phyloP scores from a whole-genome alignment of 2,113 vertebrate species.

The Caloenas nicobarica region DNA sequence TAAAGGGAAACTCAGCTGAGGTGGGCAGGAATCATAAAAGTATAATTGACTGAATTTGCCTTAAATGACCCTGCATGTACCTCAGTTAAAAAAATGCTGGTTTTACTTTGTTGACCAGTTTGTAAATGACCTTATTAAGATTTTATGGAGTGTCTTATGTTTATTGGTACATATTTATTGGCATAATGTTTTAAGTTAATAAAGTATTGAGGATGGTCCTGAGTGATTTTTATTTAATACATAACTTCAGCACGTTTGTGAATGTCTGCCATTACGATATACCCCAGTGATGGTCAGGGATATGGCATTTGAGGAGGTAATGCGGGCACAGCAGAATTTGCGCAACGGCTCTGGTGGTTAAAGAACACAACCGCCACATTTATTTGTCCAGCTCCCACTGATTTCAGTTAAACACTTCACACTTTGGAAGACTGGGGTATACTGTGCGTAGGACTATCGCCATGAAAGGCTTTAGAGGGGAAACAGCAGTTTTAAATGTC shows the following conservation, averaged over 20 bases:
- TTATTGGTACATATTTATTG: conserved; percentile 82
- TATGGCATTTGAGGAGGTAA: neutral
- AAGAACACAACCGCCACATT: neutral
- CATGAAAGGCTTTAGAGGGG: neutral
- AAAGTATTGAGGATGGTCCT: conserved; percentile 69
- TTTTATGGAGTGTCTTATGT: conserved; percentile 73
- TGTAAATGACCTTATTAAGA: conserved; percentile 71
- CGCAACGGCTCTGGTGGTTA: neutral
- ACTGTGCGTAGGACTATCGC: neutral
- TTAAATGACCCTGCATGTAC: conserved; percentile 61
- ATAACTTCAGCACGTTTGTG: neutral
- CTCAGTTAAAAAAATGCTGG: conserved; percentile 16
- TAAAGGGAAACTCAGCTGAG: conserved; percentile 23
- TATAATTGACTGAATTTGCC: conserved; percentile 45
- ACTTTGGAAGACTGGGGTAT: neutral
- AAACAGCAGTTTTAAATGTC: neutral
- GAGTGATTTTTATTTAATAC: conserved; percentile 48
- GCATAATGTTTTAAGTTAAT: conserved; percentile 82
- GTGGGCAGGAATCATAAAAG: conserved; percentile 32
- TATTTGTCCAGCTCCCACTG: neutral
- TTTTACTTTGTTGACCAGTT: conserved; percentile 65
- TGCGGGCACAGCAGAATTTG: neutral
- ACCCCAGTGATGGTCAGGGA: neutral
- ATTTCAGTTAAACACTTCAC: neutral
- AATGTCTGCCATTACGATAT: neutral